Base-by-base conservation (phyloP, 2,797 vertebrate species). In the Botia kubotai region DNA sequence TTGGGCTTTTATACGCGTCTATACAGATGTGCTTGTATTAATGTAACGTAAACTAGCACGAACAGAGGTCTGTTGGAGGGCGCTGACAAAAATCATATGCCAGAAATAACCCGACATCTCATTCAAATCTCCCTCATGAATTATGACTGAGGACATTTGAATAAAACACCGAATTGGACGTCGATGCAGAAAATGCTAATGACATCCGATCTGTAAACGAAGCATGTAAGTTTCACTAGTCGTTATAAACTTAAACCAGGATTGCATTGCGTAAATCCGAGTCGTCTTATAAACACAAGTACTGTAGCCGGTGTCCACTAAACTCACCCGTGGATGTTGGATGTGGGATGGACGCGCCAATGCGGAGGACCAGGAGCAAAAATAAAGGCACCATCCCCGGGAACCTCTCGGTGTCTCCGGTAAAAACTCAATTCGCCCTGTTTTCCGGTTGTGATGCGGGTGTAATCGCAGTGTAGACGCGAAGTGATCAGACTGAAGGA, bases 311-410 rank as follows among this genome's bases (percentile, higher is more conserved):
- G 6, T 58, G 33, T 57, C 67, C 60, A 48, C 60, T 58, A 23
- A 70, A 82, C 87, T 86, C 80, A 88, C 87, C 87, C 72, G 68
- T 70, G 17, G 77, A 79, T 63, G 76, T 70, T 75, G 76, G 71
- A 77, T 84, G 82, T 72, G 83, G 83, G 87, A 86, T 77, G 82
- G 80, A 74, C n/a, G 69, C 74, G 80, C 50, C 71, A 55, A 85
- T 76, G 85, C 83, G 52, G 74, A 83, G 48, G 63, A 86, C 2
- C 79, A 86, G 75, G 50, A 76, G 74, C 53, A 84, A 46, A 81
- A 88, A 76, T 21, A 82, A 68, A 77, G 83, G 82, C 80, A 83
- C 50, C 83, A 85, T 85, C 13, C 57, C 52, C 21, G 23, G 33
- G 43, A 73, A 69, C 71, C 48, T 36, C 17, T 52, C 53, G 60